Base-by-base conservation (phyloP, 2,797 vertebrate species). In the Enteromius thamalakanensis region DNA sequence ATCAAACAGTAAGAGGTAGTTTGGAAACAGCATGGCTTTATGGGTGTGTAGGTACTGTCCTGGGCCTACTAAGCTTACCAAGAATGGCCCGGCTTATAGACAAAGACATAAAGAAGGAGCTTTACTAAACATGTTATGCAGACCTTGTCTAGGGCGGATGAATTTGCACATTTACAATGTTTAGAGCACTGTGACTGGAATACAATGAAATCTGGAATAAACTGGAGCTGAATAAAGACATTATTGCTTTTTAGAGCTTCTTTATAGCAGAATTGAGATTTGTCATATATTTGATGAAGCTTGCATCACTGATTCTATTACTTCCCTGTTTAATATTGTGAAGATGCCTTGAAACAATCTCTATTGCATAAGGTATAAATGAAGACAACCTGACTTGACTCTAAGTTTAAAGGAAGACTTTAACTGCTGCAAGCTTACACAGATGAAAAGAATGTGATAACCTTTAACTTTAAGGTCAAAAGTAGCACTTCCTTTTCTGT, bases 11-110 rank as follows among this genome's bases (percentile, higher is more conserved):
- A 64, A 55, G 17, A 29, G 49, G 60, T 45, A 70, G 74, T 58
- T 76, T 72, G 62, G 58, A 67, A 32, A 69, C 29, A 75, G 40
- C 51, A 34, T 64, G 86, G 58, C 67, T 86, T 83, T 37, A 71
- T 76, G 85, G 80, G 76, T 76, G 42, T 78, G 71, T 82, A 87
- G 64, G 32, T 81, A 72, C 74, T 81, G 58, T 78, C 81, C 71
- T 84, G 80, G 77, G 81, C 40, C 65, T 72, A 81, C 67, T 81
- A 83, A 85, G 37, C 32, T 53, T 21, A 75, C 74, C 71, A 65
- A 69, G n/a, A 81, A 81, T 64, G 53, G 53, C 26, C 60, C 60
- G 37, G 53, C 26, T 12, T 70, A 70, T 58, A 71, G 23, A 71
- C 40, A 58, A 62, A 69, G 79, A 79, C 68, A 76, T 75, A 58